phyloP scores from a whole-genome alignment of 2,113 vertebrate species.

The Sakesphorus luctuosus region DNA sequence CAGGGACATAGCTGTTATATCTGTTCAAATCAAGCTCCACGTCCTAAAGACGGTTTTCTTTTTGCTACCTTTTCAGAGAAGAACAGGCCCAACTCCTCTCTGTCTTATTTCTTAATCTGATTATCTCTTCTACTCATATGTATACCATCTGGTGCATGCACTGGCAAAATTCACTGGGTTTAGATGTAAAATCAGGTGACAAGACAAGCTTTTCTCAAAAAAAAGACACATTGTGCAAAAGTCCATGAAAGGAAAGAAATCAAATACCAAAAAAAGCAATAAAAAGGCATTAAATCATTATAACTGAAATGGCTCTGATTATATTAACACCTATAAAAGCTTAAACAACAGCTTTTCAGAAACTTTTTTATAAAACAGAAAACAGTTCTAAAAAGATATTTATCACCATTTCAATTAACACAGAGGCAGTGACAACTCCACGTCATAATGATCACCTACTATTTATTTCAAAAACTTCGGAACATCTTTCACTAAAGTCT shows the following conservation, averaged over 20 bases:
- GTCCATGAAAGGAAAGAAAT: background rate
- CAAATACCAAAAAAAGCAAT: background rate
- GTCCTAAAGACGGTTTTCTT: constrained; percentile 18
- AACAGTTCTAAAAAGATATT: background rate
- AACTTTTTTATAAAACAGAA: background rate
- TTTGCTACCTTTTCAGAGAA: constrained; percentile 14
- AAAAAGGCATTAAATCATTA: background rate
- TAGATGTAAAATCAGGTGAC: constrained; percentile 55
- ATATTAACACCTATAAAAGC: background rate
- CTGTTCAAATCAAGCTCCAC: constrained; percentile 8
- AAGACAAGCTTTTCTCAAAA: constrained; percentile 36
- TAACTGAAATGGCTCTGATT: background rate
- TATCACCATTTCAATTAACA: background rate
- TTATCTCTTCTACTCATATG: constrained; percentile 53
- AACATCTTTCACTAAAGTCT: background rate
- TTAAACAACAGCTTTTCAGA: background rate
- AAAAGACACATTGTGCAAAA: constrained; percentile 13
- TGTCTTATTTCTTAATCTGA: constrained; percentile 58
- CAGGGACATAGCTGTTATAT: background rate
- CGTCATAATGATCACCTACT: background rate
- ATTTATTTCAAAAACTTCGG: background rate
- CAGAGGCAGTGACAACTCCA: background rate
- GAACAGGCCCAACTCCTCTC: constrained; percentile 27
- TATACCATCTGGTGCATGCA: constrained; percentile 49
- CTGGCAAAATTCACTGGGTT: constrained; percentile 51